These are phyloP conservation scores for Triplophysa bombifrons DNA, from an alignment of 2,797 vertebrate species.

Conservation along the genomic window DNA sequence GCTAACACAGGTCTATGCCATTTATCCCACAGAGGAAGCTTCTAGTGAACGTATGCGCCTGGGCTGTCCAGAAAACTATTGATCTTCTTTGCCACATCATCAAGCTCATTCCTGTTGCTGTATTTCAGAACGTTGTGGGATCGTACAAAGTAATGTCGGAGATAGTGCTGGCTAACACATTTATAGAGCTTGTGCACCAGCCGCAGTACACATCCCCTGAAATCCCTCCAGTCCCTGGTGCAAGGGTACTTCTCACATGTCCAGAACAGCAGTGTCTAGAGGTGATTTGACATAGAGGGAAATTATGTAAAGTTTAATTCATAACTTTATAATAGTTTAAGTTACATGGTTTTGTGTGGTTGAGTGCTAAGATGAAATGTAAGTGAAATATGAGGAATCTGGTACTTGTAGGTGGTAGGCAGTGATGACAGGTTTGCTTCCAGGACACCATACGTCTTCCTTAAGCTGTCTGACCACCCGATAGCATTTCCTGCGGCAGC, in stretches of 20 bases:
- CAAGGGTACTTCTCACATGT: constrained; percentile 83
- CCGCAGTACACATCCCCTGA: constrained; percentile 73
- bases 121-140: constrained; percentile 81
- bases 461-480: constrained; percentile 80
- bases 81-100: constrained; percentile 76
- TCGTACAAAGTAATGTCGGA: constrained; percentile 80
- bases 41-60: constrained; percentile 62
- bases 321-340: background rate
- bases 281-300: background rate
- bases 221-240: constrained; percentile 75
- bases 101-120: constrained; percentile 73
- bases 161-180: constrained; percentile 81
- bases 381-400: background rate
- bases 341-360: background rate
- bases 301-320: background rate
- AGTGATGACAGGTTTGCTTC: constrained; percentile 79
- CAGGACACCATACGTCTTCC: constrained; percentile 84
- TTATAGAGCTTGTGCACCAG: constrained; percentile 79
- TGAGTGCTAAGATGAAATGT: background rate
- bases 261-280: constrained; percentile 85
- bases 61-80: constrained; percentile 76
- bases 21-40: constrained; percentile 28
- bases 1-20: constrained; percentile 20
- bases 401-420: constrained; percentile 81
- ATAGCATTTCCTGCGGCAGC: constrained; percentile 80